phyloP scores from a whole-genome alignment of 2,113 vertebrate species.

The Corapipo altera region DNA sequence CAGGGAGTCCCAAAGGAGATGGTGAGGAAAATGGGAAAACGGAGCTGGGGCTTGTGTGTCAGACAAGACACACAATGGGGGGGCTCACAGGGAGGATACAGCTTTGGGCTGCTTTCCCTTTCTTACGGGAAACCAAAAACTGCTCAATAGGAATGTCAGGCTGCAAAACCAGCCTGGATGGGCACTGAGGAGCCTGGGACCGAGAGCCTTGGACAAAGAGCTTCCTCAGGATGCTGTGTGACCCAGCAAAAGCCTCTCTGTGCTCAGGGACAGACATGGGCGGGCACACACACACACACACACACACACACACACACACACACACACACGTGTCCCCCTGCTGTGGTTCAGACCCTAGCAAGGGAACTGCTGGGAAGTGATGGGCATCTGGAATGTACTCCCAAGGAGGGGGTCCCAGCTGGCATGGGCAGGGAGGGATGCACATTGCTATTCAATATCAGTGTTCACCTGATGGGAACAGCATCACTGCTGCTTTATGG shows the following conservation, averaged over 20 bases:
- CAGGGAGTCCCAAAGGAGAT: background rate
- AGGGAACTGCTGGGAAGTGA: background rate
- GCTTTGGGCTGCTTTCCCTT: background rate
- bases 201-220: background rate
- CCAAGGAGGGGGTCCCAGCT: background rate
- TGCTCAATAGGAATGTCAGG: background rate
- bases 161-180: background rate
- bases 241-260: background rate
- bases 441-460: background rate
- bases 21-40: background rate
- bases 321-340: rapidly evolving
- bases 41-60: rapidly evolving
- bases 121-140: background rate
- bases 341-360: background rate
- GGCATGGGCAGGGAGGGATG: background rate
- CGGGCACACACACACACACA: background rate
- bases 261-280: rapidly evolving
- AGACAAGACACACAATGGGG: rapidly evolving
- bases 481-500: rapidly evolving
- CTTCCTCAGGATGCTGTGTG: background rate
- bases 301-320: background rate
- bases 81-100: background rate
- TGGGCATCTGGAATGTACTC: background rate
- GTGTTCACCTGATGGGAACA: background rate
- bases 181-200: background rate